Evolutionary conservation across 64 coral and sea anemone species (phyloP).

Genomic region (Dendronephthya gigantea): DNA sequence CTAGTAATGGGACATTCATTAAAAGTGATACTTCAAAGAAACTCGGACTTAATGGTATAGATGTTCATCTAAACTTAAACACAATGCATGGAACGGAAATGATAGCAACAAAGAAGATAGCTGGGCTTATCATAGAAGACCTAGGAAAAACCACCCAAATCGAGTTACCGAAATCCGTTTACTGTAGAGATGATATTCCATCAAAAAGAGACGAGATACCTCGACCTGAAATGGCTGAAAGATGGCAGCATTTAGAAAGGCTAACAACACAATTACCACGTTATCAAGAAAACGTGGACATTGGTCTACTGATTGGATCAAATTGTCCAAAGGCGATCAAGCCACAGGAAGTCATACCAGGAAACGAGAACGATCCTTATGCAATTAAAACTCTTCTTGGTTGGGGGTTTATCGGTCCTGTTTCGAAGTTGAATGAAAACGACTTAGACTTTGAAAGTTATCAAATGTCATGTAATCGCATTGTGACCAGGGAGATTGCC

Average conservation of each 20-base stretch:
- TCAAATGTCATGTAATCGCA: not conserved
- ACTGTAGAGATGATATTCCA: conserved; percentile 31
- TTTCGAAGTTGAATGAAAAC: not conserved
- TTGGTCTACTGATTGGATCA: conserved; percentile 53
- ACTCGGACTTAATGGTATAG: too few relatives aligned
- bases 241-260: conserved; percentile 45
- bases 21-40: conserved; percentile 21
- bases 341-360: conserved; percentile 42
- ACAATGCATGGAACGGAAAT: not conserved
- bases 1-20: conserved; percentile 33
- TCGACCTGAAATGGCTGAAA: conserved; percentile 27
- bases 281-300: conserved; percentile 22
- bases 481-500: not conserved
- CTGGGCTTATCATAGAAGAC: conserved; percentile 11
- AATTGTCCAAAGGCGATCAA: conserved; percentile 65
- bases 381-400: conserved; percentile 60
- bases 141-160: conserved; percentile 22
- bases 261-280: conserved; percentile 41
- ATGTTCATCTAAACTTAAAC: too few relatives aligned
- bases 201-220: conserved; percentile 55
- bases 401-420: conserved; percentile 52
- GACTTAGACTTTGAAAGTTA: not conserved
- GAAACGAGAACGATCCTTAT: conserved; percentile 46
- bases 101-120: not conserved
- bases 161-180: conserved; percentile 35